A percentile compares a stretch with the other conserved stretches of the same genome.
These are phyloP conservation scores for Steatornis caripensis DNA, from an alignment of 2,113 vertebrate species.

Conservation along the genomic window DNA sequence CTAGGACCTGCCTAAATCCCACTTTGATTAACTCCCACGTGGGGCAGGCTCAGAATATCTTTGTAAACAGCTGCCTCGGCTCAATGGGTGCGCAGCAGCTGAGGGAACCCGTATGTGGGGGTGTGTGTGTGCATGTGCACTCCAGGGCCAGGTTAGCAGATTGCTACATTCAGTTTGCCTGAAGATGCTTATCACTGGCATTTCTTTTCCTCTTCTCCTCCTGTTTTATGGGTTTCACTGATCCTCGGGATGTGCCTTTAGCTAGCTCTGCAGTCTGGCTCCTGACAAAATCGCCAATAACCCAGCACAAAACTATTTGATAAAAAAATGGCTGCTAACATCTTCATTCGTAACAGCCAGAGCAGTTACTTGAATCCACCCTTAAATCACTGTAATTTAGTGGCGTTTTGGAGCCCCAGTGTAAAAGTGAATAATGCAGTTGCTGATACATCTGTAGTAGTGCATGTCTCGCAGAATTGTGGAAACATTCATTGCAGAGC, in stretches of 20 bases:
- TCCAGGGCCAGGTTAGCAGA: not conserved
- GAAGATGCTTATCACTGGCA: not conserved
- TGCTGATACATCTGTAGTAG: not conserved
- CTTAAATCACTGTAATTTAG: not conserved
- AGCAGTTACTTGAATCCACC: not conserved
- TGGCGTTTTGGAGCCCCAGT: not conserved
- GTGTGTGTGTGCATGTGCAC: rapidly evolving
- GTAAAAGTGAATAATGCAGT: not conserved
- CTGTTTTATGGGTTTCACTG: not conserved
- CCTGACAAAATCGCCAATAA: not conserved
- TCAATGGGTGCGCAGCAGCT: not conserved
- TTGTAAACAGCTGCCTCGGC: not conserved
- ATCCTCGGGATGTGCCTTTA: not conserved
- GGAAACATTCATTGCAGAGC: not conserved
- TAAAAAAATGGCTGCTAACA: not conserved
- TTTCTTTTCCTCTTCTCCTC: not conserved
- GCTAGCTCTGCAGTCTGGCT: not conserved
- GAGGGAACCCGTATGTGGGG: rapidly evolving
- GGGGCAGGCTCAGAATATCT: not conserved
- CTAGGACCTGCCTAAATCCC: not conserved
- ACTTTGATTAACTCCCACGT: not conserved
- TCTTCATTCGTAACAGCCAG: not conserved
- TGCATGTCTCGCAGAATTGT: not conserved
- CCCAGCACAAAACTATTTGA: not conserved
- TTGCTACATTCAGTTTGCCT: not conserved